Evolutionary conservation across 2,113 vertebrate species (phyloP).

Genomic region (Cathartes aura): DNA sequence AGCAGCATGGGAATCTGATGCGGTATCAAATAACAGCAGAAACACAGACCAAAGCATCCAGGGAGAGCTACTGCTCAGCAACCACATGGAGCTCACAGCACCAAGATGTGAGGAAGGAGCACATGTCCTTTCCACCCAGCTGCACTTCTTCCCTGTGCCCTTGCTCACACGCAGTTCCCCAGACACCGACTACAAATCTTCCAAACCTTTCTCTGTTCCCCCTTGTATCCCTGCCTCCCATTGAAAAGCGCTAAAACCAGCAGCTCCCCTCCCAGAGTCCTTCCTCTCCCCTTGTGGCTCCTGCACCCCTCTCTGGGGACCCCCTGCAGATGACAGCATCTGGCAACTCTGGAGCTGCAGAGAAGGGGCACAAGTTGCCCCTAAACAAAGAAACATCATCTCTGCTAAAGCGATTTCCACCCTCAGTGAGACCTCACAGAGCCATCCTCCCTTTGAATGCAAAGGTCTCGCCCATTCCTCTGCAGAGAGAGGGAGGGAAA

Average conservation of each 20-base stretch:
- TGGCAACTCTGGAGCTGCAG: constrained; percentile 9
- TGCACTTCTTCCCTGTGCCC: background rate
- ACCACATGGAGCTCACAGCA: background rate
- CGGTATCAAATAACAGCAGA: background rate
- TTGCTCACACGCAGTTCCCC: background rate
- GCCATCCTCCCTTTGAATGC: constrained; percentile 69
- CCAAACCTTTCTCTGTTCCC: background rate
- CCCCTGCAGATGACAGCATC: constrained; percentile 47
- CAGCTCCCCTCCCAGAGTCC: background rate
- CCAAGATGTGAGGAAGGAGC: background rate
- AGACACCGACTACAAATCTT: background rate
- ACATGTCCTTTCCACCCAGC: background rate
- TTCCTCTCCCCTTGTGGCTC: background rate
- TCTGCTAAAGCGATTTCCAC: constrained; percentile 65
- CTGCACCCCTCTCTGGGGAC: constrained; percentile 10
- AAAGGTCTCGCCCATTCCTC: constrained; percentile 71
- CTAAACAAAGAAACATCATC: constrained; percentile 72
- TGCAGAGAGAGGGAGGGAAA: constrained; percentile 46
- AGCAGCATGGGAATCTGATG: background rate
- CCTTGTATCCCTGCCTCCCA: background rate
- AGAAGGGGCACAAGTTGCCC: constrained; percentile 49
- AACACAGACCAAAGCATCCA: background rate
- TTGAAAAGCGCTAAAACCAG: background rate
- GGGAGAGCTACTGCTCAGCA: background rate
- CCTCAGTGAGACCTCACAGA: constrained; percentile 71